Conservation (phyloP, 2,797 vertebrate genomes). For the Phrynocephalus forsythii region DNA sequence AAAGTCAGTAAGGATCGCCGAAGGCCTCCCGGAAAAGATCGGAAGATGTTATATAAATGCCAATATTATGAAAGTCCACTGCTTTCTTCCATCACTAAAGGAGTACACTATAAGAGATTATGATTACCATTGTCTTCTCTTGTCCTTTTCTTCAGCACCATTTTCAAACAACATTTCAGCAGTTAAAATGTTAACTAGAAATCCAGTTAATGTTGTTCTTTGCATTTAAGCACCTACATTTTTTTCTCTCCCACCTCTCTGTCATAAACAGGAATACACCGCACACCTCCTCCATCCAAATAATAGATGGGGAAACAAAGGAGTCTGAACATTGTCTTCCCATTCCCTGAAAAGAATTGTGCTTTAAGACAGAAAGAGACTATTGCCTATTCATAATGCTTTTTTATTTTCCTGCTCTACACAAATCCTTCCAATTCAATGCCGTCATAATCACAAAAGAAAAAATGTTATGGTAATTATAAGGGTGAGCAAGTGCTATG, state of each 20-base stretch:
- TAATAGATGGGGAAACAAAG: background rate
- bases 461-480: slow-evolving; percentile 43
- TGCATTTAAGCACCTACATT: background rate
- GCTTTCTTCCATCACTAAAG: background rate
- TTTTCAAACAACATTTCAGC: slow-evolving; percentile 23
- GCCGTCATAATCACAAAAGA: slow-evolving; percentile 48
- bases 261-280: slow-evolving; percentile 39
- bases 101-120: background rate
- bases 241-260: slow-evolving; percentile 4
- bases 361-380: slow-evolving; percentile 49
- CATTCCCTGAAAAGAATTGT: slow-evolving; percentile 58
- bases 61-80: background rate
- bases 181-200: slow-evolving; percentile 17
- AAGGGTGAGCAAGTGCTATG: slow-evolving; percentile 41
- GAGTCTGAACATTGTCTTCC: slow-evolving; percentile 43
- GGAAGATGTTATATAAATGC: background rate
- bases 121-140: background rate
- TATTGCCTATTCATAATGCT: slow-evolving; percentile 50
- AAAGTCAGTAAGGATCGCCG: too few species aligned
- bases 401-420: slow-evolving; percentile 53
- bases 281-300: slow-evolving; percentile 4
- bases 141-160: background rate
- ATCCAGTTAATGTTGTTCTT: slow-evolving; percentile 23
- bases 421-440: slow-evolving; percentile 57
- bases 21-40: too few species aligned